A percentile compares a stretch with the other conserved stretches of the same genome.
These are phyloP conservation scores for Diachrysia chrysitis DNA, from an alignment of 2,888 invertebrate species.

Conservation along the genomic window DNA sequence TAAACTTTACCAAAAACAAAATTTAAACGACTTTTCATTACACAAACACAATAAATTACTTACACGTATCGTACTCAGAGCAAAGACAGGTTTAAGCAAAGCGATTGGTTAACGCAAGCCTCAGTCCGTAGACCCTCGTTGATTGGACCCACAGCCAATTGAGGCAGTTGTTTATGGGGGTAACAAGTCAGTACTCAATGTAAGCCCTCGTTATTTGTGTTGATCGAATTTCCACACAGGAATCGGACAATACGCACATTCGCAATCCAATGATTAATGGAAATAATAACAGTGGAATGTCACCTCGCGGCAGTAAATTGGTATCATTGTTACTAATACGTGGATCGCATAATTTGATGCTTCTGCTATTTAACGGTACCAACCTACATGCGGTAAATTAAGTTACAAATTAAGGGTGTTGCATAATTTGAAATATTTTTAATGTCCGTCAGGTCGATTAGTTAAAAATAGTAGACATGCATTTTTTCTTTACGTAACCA, in stretches of 20 bases:
- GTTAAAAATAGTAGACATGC: no score
- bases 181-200: neutral
- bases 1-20: no score
- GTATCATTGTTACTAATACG: constrained; percentile 4
- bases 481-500: no score
- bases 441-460: no score
- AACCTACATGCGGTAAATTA: no score
- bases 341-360: neutral
- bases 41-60: no score
- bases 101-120: neutral
- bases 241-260: neutral
- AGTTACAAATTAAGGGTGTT: neutral
- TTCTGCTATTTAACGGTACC: no score
- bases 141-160: constrained; percentile 1
- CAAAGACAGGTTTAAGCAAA: neutral
- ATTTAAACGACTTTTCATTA: no score
- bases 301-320: constrained; percentile 1
- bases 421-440: no score
- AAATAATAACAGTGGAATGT: constrained; percentile 1
- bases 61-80: neutral
- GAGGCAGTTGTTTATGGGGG: constrained; percentile 1
- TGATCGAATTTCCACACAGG: neutral
- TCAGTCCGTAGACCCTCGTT: neutral
- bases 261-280: constrained; percentile 4
- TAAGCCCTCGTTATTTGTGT: neutral